Evolutionary conservation across 1,140 invertebrate species (phyloP).

Genomic region (Sycobia sp.): DNA sequence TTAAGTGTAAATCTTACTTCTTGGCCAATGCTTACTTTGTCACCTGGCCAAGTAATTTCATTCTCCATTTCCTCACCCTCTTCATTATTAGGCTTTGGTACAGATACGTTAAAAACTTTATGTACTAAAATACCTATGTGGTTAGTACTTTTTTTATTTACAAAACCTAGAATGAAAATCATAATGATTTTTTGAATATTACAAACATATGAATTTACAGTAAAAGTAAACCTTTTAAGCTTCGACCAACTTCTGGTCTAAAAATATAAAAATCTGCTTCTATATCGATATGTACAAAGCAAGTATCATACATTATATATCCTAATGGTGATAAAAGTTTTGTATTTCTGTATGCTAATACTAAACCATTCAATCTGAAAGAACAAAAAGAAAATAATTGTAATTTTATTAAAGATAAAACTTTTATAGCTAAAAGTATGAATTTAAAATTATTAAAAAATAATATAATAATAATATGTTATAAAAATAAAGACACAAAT

Average conservation of each 20-base stretch:
- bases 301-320: slow-evolving; percentile 63
- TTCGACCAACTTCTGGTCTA: slow-evolving; percentile 58
- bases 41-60: slow-evolving; percentile 62
- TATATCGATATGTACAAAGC: slow-evolving; percentile 67
- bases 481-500: neutral
- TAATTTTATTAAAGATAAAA: no score
- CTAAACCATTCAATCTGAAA: slow-evolving; percentile 65
- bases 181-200: neutral
- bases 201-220: neutral
- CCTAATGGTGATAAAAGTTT: slow-evolving; percentile 64
- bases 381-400: no score
- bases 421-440: no score
- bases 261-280: slow-evolving; percentile 72
- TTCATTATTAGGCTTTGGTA: slow-evolving; percentile 62
- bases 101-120: slow-evolving; percentile 69
- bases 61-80: neutral
- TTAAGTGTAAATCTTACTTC: slow-evolving; percentile 66
- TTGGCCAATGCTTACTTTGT: slow-evolving; percentile 63
- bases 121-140: slow-evolving; percentile 70
- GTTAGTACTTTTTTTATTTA: slow-evolving; percentile 67
- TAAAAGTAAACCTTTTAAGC: slow-evolving; percentile 58
- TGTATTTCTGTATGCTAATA: slow-evolving; percentile 69
- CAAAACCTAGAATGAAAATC: slow-evolving; percentile 59
- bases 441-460: neutral
- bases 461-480: neutral